Conservation (phyloP, 2,113 vertebrate species). For the Cygnus buccinator region DNA sequence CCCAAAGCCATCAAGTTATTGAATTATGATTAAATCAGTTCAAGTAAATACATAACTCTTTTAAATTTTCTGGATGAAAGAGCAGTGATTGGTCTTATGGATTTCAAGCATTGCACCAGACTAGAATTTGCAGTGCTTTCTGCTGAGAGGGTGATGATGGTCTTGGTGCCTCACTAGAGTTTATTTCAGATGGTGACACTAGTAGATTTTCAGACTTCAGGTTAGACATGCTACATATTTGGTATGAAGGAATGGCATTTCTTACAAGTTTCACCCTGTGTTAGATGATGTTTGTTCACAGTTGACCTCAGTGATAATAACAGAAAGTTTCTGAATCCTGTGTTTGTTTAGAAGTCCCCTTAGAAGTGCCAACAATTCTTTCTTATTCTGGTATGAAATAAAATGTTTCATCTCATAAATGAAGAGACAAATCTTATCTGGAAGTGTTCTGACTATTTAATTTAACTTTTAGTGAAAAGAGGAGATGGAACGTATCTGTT, state of each 20-base stretch:
- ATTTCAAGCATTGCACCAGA: background rate
- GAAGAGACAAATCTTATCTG: background rate
- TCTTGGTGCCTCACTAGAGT: background rate
- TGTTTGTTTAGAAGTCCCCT: background rate
- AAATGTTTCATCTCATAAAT: background rate
- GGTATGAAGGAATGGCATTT: background rate
- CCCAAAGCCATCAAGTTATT: background rate
- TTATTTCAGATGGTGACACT: background rate
- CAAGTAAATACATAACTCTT: background rate
- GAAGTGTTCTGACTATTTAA: background rate
- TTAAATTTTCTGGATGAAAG: background rate
- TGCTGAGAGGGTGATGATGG: background rate
- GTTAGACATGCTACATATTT: background rate
- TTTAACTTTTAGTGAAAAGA: background rate
- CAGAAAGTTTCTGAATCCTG: background rate
- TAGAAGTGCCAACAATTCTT: background rate
- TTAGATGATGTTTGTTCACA: background rate
- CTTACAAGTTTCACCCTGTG: background rate
- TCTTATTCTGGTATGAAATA: background rate
- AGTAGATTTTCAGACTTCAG: background rate
- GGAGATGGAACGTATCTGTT: accelerated
- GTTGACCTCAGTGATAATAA: background rate
- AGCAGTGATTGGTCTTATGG: background rate
- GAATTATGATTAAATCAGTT: background rate
- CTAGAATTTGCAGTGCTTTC: background rate